Evolutionary conservation across 2,797 vertebrate species (phyloP).

Genomic region (Melopsittacus undulatus): DNA sequence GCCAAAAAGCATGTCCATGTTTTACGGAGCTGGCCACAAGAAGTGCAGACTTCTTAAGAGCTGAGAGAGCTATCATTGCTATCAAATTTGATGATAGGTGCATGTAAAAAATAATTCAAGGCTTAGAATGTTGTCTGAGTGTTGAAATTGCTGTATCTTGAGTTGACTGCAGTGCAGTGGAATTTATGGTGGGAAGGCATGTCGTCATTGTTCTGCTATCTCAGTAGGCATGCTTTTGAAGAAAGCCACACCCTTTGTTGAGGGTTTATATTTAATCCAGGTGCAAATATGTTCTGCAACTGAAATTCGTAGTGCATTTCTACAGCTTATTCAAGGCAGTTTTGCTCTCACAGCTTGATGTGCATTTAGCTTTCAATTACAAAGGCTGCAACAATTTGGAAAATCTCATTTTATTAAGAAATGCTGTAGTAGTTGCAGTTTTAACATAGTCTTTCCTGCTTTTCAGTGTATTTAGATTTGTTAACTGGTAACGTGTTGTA

Average conservation of each 20-base stretch:
- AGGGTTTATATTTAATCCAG: conserved; percentile 36
- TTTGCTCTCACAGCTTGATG: neutral
- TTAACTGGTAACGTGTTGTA: neutral
- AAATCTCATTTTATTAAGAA: neutral
- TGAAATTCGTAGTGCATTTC: neutral
- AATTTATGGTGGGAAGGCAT: neutral
- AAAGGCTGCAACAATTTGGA: neutral
- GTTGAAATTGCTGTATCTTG: neutral
- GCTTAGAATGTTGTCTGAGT: neutral
- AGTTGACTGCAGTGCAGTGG: neutral
- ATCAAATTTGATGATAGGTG: neutral
- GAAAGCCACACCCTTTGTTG: neutral
- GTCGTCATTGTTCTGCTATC: neutral
- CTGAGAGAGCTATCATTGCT: neutral
- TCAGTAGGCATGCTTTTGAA: neutral
- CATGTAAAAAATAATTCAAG: neutral
- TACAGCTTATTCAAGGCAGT: neutral
- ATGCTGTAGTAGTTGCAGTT: neutral
- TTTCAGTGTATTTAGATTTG: neutral
- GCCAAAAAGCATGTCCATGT: neutral
- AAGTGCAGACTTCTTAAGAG: neutral
- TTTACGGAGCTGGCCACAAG: neutral
- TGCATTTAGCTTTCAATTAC: neutral
- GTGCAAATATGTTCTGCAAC: neutral
- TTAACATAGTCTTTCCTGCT: neutral